A percentile compares a stretch with the other conserved stretches of the same genome.
phyloP scores from a whole-genome alignment of 2,113 vertebrate genomes.

The Ellobius talpinus region DNA sequence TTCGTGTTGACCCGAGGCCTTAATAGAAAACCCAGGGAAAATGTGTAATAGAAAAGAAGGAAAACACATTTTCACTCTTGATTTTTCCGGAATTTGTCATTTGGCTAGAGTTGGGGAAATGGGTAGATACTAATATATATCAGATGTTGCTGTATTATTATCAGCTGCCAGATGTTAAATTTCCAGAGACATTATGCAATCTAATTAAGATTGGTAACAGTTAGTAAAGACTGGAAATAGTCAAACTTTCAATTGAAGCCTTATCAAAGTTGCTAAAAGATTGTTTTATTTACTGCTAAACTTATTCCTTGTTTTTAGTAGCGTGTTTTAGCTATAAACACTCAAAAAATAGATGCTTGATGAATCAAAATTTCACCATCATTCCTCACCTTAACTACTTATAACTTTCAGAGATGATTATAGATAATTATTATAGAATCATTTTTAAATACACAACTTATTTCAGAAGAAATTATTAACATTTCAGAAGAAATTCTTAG shows the following conservation, averaged over 20 bases:
- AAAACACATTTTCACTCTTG: background rate
- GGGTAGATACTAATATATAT: background rate
- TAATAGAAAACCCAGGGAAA: background rate
- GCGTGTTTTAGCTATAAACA: slow-evolving; percentile 32
- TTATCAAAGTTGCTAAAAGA: background rate
- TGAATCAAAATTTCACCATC: slow-evolving; percentile 29
- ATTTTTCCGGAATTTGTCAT: slow-evolving; percentile 26
- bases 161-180: background rate
- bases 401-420: slow-evolving; percentile 6
- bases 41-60: background rate
- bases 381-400: background rate
- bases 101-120: background rate
- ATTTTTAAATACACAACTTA: slow-evolving; percentile 9
- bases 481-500: background rate
- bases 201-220: slow-evolving; percentile 33
- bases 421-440: no score
- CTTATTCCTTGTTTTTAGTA: background rate
- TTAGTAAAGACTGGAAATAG: background rate
- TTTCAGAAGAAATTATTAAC: slow-evolving; percentile 31
- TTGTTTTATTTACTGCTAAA: slow-evolving; percentile 55
- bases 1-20: background rate
- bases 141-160: background rate
- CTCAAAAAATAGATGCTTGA: background rate
- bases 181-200: background rate
- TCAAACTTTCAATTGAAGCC: background rate